phyloP scores from a whole-genome alignment of 2,113 vertebrate species.

The Phylloscopus trochiloides region DNA sequence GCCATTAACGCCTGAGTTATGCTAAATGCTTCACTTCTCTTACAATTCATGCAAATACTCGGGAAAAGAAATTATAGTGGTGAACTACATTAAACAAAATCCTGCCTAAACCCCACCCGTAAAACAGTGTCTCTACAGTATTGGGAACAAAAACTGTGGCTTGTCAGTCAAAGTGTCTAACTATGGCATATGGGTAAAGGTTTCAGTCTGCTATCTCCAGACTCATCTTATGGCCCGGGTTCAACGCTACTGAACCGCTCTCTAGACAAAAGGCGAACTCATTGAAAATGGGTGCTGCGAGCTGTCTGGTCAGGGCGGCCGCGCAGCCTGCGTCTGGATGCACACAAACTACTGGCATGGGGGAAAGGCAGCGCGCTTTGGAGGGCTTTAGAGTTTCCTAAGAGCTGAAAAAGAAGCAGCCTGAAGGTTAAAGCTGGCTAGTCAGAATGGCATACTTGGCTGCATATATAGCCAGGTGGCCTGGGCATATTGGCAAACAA shows the following conservation, averaged over 20 bases:
- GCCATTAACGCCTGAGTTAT: conserved; percentile 48
- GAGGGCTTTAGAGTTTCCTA: conserved; percentile 79
- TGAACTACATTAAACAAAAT: conserved; percentile 66
- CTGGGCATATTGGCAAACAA: conserved; percentile 91
- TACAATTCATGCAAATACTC: conserved; percentile 46
- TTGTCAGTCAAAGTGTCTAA: conserved; percentile 77
- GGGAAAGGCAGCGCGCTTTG: conserved; percentile 71
- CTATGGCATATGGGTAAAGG: conserved; percentile 77
- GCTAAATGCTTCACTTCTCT: conserved; percentile 46
- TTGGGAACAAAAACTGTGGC: conserved; percentile 65
- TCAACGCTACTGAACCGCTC: conserved; percentile 72
- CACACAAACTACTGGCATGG: conserved; percentile 80
- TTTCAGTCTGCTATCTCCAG: conserved; percentile 80
- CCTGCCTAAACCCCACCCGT: conserved; percentile 59
- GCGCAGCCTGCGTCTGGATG: conserved; percentile 75
- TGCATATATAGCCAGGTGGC: conserved; percentile 88
- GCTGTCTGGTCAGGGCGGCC: conserved; percentile 77
- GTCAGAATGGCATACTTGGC: conserved; percentile 89
- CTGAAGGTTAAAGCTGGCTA: conserved; percentile 84
- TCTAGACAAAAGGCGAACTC: conserved; percentile 76
- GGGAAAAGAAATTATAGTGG: conserved; percentile 36
- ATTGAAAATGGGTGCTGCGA: conserved; percentile 79
- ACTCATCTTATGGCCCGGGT: conserved; percentile 78
- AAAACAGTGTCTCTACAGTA: conserved; percentile 51
- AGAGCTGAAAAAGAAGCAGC: conserved; percentile 83